These are phyloP conservation scores for Alviniconcha marisindica DNA, from an alignment of 1,140 invertebrate genomes.

Conservation along the genomic window DNA sequence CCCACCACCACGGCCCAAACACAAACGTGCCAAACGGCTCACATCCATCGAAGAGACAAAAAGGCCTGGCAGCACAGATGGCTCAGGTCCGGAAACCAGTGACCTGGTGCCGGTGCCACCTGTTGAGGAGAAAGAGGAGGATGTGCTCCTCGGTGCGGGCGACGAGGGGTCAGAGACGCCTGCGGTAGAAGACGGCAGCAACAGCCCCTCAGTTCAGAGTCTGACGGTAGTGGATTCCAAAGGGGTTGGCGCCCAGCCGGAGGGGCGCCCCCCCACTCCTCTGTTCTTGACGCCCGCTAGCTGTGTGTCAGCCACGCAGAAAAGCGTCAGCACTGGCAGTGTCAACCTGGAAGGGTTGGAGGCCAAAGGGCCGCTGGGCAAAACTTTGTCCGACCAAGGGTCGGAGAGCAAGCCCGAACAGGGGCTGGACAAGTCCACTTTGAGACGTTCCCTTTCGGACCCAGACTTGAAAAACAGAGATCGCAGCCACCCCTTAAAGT, in stretches of 20 bases:
- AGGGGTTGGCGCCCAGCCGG: background rate
- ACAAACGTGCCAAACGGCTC: background rate
- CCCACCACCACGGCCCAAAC: background rate
- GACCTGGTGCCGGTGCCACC: background rate
- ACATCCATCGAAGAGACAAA: background rate
- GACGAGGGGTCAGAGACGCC: background rate
- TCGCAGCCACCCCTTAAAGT: background rate
- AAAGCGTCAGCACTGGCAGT: constrained; percentile 4
- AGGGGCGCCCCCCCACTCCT: background rate
- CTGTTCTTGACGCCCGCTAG: background rate
- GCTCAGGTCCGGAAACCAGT: background rate
- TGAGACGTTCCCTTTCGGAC: constrained; percentile 33
- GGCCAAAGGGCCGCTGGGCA: background rate
- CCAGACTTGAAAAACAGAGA: constrained; percentile 12
- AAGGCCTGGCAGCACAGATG: background rate
- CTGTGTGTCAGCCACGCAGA: background rate
- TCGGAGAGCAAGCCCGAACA: background rate
- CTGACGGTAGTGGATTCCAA: background rate
- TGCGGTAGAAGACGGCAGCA: background rate
- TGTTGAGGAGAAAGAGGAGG: background rate
- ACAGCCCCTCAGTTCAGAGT: background rate
- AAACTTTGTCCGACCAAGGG: background rate
- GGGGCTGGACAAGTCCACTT: background rate
- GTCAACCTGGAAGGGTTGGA: background rate
- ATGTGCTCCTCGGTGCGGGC: background rate